Conservation (phyloP, 2,797 vertebrate genomes). For the Pseudochirops corinnae region DNA sequence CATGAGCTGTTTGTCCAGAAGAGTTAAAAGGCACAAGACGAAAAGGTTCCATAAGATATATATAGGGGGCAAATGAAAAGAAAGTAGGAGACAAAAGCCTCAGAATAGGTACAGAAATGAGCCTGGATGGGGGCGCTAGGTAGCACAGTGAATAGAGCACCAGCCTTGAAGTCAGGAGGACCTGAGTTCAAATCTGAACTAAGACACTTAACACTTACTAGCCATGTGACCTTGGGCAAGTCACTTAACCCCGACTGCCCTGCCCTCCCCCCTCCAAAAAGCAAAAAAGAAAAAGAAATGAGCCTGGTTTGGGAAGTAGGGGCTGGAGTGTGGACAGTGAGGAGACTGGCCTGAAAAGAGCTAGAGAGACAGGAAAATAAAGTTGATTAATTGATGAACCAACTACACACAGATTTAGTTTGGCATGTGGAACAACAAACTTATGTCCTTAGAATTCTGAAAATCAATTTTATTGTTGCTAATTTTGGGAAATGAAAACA, state of each 20-base stretch:
- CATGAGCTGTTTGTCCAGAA: not conserved
- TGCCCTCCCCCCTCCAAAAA: too few relatives aligned
- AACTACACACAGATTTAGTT: not conserved
- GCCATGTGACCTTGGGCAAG: too few relatives aligned
- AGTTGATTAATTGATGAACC: not conserved
- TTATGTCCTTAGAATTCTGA: not conserved
- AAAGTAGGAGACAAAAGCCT: not conserved
- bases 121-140: too few relatives aligned
- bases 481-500: slow-evolving; percentile 25
- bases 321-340: too few relatives aligned
- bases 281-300: too few relatives aligned
- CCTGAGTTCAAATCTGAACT: too few relatives aligned
- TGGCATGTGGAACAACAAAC: not conserved
- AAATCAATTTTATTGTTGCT: not conserved
- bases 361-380: not conserved
- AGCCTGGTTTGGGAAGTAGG: accelerated
- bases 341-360: not conserved
- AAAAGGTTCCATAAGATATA: not conserved
- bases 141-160: too few relatives aligned
- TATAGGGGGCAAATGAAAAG: accelerated
- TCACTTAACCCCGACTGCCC: too few relatives aligned
- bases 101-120: not conserved
- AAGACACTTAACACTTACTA: too few relatives aligned
- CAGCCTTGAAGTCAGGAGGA: too few relatives aligned
- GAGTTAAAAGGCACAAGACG: not conserved